phyloP scores from a whole-genome alignment of 2,113 vertebrate species.

The Condylura cristata region DNA sequence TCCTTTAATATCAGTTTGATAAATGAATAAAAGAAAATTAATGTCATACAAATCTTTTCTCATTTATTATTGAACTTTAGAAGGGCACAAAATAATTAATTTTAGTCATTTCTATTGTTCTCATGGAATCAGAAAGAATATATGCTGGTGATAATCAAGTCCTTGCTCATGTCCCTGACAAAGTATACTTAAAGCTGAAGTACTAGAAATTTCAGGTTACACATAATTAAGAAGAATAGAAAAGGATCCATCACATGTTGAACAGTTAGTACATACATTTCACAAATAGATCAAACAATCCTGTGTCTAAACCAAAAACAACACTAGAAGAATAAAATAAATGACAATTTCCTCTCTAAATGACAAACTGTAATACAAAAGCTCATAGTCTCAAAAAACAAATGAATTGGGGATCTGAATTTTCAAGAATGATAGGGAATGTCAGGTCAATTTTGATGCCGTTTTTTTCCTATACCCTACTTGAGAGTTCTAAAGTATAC shows the following conservation, averaged over 20 bases:
- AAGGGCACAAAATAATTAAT: not conserved
- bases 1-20: not conserved
- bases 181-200: constrained; percentile 11
- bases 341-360: constrained; percentile 38
- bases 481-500: not conserved
- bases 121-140: not conserved
- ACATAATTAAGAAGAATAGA: not conserved
- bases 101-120: not conserved
- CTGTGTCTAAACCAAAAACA: constrained; percentile 39
- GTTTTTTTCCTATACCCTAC: not conserved
- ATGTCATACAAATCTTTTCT: not conserved
- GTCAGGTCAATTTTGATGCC: not conserved
- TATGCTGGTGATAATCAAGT: not conserved
- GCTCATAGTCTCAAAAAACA: not conserved
- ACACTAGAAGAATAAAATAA: constrained; percentile 17
- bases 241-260: not conserved
- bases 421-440: not conserved
- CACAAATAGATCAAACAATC: constrained; percentile 25
- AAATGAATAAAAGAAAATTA: constrained; percentile 1
- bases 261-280: not conserved
- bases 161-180: constrained; percentile 50
- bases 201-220: not conserved
- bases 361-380: constrained; percentile 62
- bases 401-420: not conserved
- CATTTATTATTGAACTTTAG: not conserved